Conservation (phyloP, 1,140 invertebrate species). For the Zeugodacus cucurbitae region DNA sequence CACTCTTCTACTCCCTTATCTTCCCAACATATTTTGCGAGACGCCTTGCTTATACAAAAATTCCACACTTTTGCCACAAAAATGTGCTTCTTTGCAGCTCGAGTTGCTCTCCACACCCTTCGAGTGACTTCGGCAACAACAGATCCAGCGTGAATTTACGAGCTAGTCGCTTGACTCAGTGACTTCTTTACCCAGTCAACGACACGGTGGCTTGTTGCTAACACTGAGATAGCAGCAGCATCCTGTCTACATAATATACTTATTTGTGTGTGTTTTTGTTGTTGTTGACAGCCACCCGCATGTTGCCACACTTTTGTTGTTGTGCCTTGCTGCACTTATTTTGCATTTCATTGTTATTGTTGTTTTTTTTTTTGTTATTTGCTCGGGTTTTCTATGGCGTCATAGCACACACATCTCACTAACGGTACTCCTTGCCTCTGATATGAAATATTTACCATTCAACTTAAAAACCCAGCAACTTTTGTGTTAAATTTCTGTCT, state of each 20-base stretch:
- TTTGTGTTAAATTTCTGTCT: conserved; percentile 26
- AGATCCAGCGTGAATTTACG: conserved; percentile 26
- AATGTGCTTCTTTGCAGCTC: neutral
- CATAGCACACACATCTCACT: neutral
- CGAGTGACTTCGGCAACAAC: neutral
- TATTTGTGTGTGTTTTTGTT: neutral
- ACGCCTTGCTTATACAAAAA: neutral
- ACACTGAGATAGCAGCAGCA: neutral
- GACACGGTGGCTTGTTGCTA: conserved; percentile 1
- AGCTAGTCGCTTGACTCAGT: conserved; percentile 19
- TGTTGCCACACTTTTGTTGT: neutral
- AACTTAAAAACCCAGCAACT: neutral
- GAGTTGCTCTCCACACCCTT: no score
- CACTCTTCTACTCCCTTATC: neutral
- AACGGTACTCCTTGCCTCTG: neutral
- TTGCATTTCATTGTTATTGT: conserved; percentile 22
- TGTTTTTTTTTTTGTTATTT: neutral
- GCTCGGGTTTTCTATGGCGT: neutral
- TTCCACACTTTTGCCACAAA: neutral
- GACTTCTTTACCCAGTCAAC: conserved; percentile 32
- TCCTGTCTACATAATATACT: neutral
- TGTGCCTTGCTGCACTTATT: neutral
- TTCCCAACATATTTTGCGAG: neutral
- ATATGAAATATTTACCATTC: neutral
- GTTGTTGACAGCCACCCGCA: neutral